These are phyloP conservation scores for Notarius quadriscutis DNA, from an alignment of 2,113 vertebrate species.

Conservation along the genomic window DNA sequence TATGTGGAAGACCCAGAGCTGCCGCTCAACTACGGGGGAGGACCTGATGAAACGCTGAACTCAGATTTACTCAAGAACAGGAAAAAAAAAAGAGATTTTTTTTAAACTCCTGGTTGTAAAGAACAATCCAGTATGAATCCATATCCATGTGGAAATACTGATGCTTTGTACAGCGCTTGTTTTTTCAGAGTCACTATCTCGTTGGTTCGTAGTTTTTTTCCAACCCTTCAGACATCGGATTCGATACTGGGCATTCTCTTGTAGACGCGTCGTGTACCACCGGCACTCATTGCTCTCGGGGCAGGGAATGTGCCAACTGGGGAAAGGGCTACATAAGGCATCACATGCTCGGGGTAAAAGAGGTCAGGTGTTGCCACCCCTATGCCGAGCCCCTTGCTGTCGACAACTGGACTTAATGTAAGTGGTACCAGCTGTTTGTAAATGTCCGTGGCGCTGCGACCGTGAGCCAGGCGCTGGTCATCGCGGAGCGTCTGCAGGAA, in stretches of 20 bases:
- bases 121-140: slow-evolving; percentile 32
- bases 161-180: slow-evolving; percentile 28
- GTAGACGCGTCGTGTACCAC: slow-evolving; percentile 92
- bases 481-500: slow-evolving; percentile 85
- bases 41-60: slow-evolving; percentile 45
- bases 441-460: slow-evolving; percentile 86
- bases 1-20: slow-evolving; percentile 54
- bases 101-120: slow-evolving; percentile 38
- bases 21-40: slow-evolving; percentile 44
- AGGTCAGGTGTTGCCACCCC: slow-evolving; percentile 61
- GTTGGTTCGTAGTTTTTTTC: background rate
- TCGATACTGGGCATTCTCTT: slow-evolving; percentile 99
- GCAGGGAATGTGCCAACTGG: slow-evolving; percentile 85
- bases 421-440: slow-evolving; percentile 89
- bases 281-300: slow-evolving; percentile 89
- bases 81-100: slow-evolving; percentile 43
- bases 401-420: slow-evolving; percentile 72
- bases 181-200: slow-evolving; percentile 4
- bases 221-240: slow-evolving; percentile 84
- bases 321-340: slow-evolving; percentile 95
- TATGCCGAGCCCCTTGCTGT: slow-evolving; percentile 61
- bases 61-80: slow-evolving; percentile 27
- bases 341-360: slow-evolving; percentile 85
- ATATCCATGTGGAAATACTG: slow-evolving; percentile 37
- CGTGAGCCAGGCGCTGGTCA: slow-evolving; percentile 82